Conservation (phyloP, 2,797 vertebrate species). For the Danionella dracula region DNA sequence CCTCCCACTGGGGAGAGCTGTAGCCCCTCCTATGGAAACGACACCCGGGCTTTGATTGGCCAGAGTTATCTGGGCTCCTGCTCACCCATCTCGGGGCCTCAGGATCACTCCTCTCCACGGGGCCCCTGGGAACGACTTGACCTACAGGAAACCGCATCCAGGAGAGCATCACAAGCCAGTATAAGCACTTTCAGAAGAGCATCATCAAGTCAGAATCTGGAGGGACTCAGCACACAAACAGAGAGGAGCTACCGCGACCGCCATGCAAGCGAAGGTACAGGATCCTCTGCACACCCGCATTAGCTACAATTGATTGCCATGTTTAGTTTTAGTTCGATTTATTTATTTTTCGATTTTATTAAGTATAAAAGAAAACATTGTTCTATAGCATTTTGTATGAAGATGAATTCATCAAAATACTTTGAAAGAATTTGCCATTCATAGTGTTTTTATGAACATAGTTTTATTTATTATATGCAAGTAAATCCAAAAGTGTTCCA, state of each 20-base stretch:
- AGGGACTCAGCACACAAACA: constrained; percentile 79
- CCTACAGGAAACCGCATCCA: constrained; percentile 57
- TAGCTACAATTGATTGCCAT: no score
- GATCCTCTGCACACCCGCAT: not conserved
- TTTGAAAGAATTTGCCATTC: no score
- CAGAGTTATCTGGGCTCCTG: constrained; percentile 77
- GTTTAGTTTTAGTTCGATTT: no score
- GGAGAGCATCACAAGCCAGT: constrained; percentile 70
- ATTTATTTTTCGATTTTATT: no score
- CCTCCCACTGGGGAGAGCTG: constrained; percentile 87
- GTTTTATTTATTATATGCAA: no score
- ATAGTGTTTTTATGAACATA: no score
- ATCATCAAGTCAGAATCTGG: constrained; percentile 90
- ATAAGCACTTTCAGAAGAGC: constrained; percentile 87
- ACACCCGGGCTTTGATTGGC: constrained; percentile 89
- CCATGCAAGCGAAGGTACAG: constrained; percentile 93
- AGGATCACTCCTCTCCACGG: constrained; percentile 93
- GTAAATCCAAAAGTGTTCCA: no score
- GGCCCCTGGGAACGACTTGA: constrained; percentile 77
- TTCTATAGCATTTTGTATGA: no score
- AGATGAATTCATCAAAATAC: no score
- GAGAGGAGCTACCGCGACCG: constrained; percentile 84
- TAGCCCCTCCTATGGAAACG: constrained; percentile 88
- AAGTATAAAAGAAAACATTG: no score
- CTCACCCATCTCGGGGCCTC: constrained; percentile 86